Percentiles rank a stretch among this genome's conserved stretches.
Evolutionary conservation across 2,113 vertebrate genomes (phyloP).

Genomic region (Hippocampus comes): DNA sequence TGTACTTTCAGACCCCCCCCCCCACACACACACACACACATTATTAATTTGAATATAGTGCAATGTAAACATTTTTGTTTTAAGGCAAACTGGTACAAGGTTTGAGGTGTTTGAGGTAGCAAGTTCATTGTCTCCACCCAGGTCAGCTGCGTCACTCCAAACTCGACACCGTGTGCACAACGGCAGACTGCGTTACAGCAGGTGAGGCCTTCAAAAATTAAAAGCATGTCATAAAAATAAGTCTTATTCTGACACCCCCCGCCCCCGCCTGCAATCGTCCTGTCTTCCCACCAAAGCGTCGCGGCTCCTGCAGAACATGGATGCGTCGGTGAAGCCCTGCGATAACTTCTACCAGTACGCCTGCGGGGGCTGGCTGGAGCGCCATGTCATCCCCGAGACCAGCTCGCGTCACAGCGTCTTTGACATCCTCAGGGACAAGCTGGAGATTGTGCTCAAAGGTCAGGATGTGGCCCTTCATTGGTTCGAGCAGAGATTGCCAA

Average conservation of each 20-base stretch:
- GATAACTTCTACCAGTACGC: slow-evolving; percentile 93
- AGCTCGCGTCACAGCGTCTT: slow-evolving; percentile 92
- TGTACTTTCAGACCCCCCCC: too few relatives aligned
- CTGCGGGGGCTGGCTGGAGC: slow-evolving; percentile 89
- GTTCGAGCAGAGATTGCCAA: not conserved
- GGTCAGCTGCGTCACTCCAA: slow-evolving; percentile 57
- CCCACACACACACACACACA: too few relatives aligned
- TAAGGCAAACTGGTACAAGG: not conserved
- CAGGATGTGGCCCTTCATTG: slow-evolving; percentile 18
- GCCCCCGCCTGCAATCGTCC: not conserved
- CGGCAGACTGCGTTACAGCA: slow-evolving; percentile 85
- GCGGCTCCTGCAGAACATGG: slow-evolving; percentile 92
- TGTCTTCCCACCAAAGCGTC: slow-evolving; percentile 73
- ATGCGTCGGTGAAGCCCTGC: slow-evolving; percentile 80
- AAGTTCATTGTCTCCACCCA: slow-evolving; percentile 51
- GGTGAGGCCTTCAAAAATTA: slow-evolving; percentile 66
- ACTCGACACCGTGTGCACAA: slow-evolving; percentile 73
- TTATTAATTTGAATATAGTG: too few relatives aligned
- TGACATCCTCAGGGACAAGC: slow-evolving; percentile 87
- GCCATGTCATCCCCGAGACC: slow-evolving; percentile 90
- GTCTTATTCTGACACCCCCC: slow-evolving; percentile 1
- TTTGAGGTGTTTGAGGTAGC: not conserved
- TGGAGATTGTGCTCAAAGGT: slow-evolving; percentile 96
- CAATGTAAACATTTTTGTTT: not conserved
- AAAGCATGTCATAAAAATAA: not conserved